Conservation (phyloP, 1,140 invertebrate species). For the Euschistus heros region DNA sequence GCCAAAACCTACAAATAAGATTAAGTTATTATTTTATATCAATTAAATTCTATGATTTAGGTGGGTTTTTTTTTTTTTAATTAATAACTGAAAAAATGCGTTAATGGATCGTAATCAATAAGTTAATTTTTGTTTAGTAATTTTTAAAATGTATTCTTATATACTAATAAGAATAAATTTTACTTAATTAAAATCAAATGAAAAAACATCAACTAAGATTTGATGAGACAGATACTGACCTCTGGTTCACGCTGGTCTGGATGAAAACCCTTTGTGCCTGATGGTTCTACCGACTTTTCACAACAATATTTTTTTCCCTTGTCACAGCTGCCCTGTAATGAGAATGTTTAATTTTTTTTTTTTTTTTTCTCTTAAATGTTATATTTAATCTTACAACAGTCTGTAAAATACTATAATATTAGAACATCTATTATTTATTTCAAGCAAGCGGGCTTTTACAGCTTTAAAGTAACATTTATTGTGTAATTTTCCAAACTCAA, state of each 20-base stretch:
- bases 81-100: background rate
- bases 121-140: background rate
- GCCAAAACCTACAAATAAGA: constrained; percentile 24
- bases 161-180: background rate
- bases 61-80: no score
- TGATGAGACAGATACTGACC: background rate
- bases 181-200: background rate
- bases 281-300: constrained; percentile 35
- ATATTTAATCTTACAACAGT: background rate
- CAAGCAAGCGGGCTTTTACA: background rate
- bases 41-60: background rate
- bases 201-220: background rate
- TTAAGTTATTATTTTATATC: constrained; percentile 8
- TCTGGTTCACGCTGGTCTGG: background rate
- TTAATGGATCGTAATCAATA: background rate
- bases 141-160: background rate
- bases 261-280: constrained; percentile 28
- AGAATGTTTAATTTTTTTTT: background rate
- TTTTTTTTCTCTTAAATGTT: background rate
- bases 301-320: constrained; percentile 44
- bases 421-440: background rate
- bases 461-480: background rate
- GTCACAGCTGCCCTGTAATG: constrained; percentile 41
- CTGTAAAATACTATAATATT: background rate
- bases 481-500: background rate